A percentile compares a stretch with the other conserved stretches of the same genome.
Evolutionary conservation across 2,113 vertebrate genomes (phyloP).

Genomic region (Anguilla japonica): DNA sequence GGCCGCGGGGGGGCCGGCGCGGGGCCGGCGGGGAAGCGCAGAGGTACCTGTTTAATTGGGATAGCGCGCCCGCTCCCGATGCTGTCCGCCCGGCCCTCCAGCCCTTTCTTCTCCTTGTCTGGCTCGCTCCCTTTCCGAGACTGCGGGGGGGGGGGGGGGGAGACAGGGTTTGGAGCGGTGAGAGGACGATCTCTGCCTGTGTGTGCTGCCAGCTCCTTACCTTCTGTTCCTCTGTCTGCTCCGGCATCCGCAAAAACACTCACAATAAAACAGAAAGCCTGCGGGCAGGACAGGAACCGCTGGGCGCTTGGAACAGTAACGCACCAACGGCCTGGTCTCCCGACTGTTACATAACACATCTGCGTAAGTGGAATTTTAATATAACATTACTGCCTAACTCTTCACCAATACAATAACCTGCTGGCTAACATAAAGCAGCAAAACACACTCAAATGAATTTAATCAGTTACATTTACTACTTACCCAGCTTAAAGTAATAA

Average conservation of each 20-base stretch:
- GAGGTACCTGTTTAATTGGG: slow-evolving; percentile 97
- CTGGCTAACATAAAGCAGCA: not conserved
- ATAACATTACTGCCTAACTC: no score
- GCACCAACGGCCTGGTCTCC: not conserved
- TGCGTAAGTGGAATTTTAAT: no score
- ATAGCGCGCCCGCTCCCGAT: slow-evolving; percentile 97
- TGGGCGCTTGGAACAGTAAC: not conserved
- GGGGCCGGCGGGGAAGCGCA: slow-evolving; percentile 44
- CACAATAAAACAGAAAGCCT: not conserved
- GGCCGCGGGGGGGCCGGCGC: slow-evolving; percentile 25
- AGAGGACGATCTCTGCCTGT: not conserved
- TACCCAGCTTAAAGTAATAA: not conserved
- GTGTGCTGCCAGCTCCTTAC: not conserved
- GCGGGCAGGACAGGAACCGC: not conserved
- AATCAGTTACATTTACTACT: not conserved
- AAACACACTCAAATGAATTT: not conserved
- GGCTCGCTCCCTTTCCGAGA: slow-evolving; percentile 95
- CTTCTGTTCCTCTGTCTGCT: not conserved
- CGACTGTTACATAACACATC: not conserved
- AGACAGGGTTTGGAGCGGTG: slow-evolving; percentile 20
- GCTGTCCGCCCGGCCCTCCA: slow-evolving; percentile 94
- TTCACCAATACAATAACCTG: not conserved
- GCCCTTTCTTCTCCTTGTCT: slow-evolving; percentile 97
- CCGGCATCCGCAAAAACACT: not conserved
- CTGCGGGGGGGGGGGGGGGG: slow-evolving; percentile 75